Conservation (phyloP, 2,888 invertebrate species). For the Tromatobia lineatoria region DNA sequence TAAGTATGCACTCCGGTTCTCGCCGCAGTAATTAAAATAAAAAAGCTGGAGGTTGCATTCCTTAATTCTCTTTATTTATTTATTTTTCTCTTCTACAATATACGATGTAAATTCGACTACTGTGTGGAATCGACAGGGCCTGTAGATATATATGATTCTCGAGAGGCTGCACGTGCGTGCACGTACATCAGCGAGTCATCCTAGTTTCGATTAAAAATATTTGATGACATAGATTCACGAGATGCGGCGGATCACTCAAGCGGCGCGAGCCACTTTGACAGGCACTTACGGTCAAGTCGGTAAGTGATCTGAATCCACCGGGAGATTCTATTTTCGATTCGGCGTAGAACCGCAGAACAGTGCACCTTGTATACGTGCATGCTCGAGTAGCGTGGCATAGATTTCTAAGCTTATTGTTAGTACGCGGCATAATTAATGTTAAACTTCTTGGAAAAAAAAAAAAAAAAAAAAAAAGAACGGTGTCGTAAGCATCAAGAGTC, state of each 20-base stretch:
- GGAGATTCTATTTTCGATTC: constrained; percentile 37
- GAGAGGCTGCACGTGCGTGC: constrained; percentile 21
- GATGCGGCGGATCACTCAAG: neutral
- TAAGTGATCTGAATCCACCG: constrained; percentile 11
- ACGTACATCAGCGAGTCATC: constrained; percentile 20
- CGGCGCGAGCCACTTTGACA: neutral
- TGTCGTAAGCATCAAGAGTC: constrained; percentile 11
- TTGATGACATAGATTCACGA: constrained; percentile 23
- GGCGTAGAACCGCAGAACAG: neutral
- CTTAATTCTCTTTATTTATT: constrained; percentile 3
- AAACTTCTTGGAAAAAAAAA: constrained; percentile 10
- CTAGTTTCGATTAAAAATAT: constrained; percentile 30
- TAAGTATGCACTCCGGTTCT: constrained; percentile 21
- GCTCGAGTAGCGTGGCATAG: constrained; percentile 40
- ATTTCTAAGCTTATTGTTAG: constrained; percentile 57
- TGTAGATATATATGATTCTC: constrained; percentile 22
- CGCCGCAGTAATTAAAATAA: constrained; percentile 26
- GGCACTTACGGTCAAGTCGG: constrained; percentile 17
- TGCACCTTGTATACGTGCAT: constrained; percentile 34
- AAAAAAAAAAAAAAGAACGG: neutral
- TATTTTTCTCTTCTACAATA: constrained; percentile 19
- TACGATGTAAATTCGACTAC: constrained; percentile 30
- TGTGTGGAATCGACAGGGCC: constrained; percentile 2
- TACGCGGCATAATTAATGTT: constrained; percentile 66
- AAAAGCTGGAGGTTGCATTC: constrained; percentile 8